Percentiles rank a stretch among this genome's conserved stretches.
These are phyloP conservation scores for Clupea harengus DNA, from an alignment of 2,113 vertebrate genomes.

Conservation along the genomic window DNA sequence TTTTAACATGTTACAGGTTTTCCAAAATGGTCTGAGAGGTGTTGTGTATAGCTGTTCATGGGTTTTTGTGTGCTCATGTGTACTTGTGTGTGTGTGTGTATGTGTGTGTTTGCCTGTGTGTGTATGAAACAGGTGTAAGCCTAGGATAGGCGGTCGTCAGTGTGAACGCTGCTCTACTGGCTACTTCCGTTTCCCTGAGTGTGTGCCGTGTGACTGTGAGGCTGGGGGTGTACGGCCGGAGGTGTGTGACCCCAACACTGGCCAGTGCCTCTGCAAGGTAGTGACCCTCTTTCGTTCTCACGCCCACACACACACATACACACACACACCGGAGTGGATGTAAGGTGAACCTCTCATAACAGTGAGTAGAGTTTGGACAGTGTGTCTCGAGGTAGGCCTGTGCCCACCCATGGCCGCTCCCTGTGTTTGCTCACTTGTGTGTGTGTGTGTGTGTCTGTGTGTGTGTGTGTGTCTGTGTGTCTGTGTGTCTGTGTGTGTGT, in stretches of 20 bases:
- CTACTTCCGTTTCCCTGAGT: constrained; percentile 82
- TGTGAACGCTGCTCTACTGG: constrained; percentile 84
- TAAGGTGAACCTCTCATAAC: neutral
- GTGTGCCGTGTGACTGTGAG: constrained; percentile 79
- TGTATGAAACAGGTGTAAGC: constrained; percentile 77
- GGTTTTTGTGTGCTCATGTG: too few relatives aligned
- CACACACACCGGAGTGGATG: neutral
- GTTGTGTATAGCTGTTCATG: neutral
- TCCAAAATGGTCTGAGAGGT: neutral
- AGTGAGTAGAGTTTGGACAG: neutral
- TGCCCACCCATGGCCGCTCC: neutral
- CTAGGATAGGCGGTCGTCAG: constrained; percentile 76
- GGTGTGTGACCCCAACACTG: constrained; percentile 80
- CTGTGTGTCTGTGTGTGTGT: constrained; percentile 44
- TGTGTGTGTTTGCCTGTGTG: constrained; percentile 7
- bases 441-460: neutral
- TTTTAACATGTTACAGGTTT: neutral
- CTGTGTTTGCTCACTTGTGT: neutral
- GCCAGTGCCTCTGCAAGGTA: constrained; percentile 91
- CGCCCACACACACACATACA: neutral
- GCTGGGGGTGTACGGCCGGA: constrained; percentile 71
- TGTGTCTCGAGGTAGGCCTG: neutral
- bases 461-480: neutral
- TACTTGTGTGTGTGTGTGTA: neutral
- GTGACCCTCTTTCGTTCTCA: neutral